Percentiles rank a stretch among this genome's conserved stretches.
phyloP scores from a whole-genome alignment of 2,888 invertebrate genomes.

The Platycheirus albimanus region DNA sequence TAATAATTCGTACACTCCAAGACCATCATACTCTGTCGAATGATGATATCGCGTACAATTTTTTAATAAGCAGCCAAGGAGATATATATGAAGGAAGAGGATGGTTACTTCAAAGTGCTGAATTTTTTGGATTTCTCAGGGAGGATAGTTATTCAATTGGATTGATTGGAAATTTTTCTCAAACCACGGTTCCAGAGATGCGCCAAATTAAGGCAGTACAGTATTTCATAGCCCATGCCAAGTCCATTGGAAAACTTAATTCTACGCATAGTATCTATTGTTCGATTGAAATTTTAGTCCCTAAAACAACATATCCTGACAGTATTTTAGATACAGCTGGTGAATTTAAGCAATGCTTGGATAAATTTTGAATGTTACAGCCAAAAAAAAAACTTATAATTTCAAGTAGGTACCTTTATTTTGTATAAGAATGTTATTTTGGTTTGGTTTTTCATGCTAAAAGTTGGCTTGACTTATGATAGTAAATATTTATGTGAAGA shows the following conservation, averaged over 20 bases:
- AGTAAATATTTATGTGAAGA: too few species aligned
- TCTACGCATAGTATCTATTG: neutral
- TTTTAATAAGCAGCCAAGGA: slow-evolving; percentile 90
- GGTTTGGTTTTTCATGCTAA: too few species aligned
- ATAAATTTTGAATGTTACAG: neutral
- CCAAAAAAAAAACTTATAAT: too few species aligned
- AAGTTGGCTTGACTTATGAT: too few species aligned
- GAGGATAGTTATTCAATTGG: slow-evolving; percentile 81
- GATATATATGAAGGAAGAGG: slow-evolving; percentile 88
- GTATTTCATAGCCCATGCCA: neutral
- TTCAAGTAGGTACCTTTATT: too few species aligned
- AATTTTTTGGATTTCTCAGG: neutral
- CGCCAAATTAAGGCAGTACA: slow-evolving; percentile 85
- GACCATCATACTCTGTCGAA: slow-evolving; percentile 80
- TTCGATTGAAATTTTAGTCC: neutral
- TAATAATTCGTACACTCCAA: neutral
- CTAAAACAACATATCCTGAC: neutral
- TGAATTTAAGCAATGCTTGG: neutral
- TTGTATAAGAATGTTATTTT: too few species aligned
- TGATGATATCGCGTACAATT: slow-evolving; percentile 90
- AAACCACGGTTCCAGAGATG: slow-evolving; percentile 83
- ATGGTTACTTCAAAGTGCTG: slow-evolving; percentile 84
- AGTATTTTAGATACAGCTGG: neutral
- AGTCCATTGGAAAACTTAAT: slow-evolving; percentile 1
- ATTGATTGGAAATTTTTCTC: slow-evolving; percentile 88